Conservation (phyloP, 2,113 vertebrate genomes). For the Oncorhynchus kisutch region DNA sequence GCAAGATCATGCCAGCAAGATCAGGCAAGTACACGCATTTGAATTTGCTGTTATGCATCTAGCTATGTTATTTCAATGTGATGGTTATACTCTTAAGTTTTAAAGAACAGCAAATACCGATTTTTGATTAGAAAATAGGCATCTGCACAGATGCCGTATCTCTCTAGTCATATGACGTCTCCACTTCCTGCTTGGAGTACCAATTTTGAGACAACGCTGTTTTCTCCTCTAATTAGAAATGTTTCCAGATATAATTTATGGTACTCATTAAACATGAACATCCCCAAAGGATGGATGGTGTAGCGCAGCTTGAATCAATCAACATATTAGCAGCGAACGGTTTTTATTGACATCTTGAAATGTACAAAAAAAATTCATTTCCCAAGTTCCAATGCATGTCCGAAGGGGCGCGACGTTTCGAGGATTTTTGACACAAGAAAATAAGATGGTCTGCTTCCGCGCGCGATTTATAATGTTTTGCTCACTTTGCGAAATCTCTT, state of each 20-base stretch:
- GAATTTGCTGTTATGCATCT: not conserved
- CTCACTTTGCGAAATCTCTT: not conserved
- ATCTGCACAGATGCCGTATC: constrained; percentile 75
- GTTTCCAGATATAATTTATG: not conserved
- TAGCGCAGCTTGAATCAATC: not conserved
- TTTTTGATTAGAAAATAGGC: constrained; percentile 18
- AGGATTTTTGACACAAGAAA: not conserved
- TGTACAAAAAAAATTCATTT: constrained; percentile 34
- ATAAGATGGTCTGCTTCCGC: not conserved
- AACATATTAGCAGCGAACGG: not conserved
- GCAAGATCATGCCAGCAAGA: too few species aligned
- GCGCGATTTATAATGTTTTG: not conserved
- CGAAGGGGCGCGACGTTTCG: not conserved
- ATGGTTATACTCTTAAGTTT: too few species aligned
- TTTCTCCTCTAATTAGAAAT: not conserved
- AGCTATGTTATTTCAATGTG: not conserved
- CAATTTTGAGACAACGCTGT: not conserved
- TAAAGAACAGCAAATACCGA: not conserved
- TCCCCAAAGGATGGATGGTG: not conserved
- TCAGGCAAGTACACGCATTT: not conserved
- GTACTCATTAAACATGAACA: not conserved
- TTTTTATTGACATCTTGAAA: not conserved
- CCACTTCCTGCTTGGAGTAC: constrained; percentile 49
- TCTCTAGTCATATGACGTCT: constrained; percentile 66
- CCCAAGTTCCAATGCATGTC: constrained; percentile 39